Evolutionary conservation across 2,797 vertebrate genomes (phyloP), one percentile per base, ranked within the genome.

Genomic region (Diglossa cyanea): DNA sequence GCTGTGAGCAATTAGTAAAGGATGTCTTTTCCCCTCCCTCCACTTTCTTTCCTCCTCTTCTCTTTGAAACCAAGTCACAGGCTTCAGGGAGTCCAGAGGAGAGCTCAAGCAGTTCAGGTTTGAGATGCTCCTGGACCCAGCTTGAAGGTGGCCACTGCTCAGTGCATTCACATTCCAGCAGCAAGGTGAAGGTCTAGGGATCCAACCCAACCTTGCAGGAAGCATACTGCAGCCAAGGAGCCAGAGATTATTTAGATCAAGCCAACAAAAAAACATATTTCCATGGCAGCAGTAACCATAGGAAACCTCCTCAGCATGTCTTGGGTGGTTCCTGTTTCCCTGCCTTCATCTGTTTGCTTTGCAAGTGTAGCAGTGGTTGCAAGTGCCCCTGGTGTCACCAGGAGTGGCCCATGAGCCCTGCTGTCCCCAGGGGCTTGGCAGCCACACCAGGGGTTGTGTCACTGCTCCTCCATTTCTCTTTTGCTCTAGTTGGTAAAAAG

Each of bases 211-310:
- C 83, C 50, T 58, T 76, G 85, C 76, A 45, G 93, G 94, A 95
- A 95, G 80, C 28, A 9, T 40, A 16, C 42, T 86, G 76, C 63
- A 75, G 60, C 77, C 33, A 7, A 57, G 67, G 58, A 96, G 71
- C 92, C 79, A 76, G 94, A 92, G 95, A 95, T 94, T 95, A 97
- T 93, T 97, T 96, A 97, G 96, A 96, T 95, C 87, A 65, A 92
- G 90, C 95, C 95, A 96, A 96, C 91, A 93, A 96, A 95, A 96
- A 96, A 61, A 95, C 71, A 75, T 30, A 98, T 98, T 97, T 98
- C 97, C 97, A 98, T 98, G 94, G 97, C 94, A 98, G 98, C 98
- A 84, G 97, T 98, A 97, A 98, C 97, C 97, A 98, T 97, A 97
- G 97, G 97, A 98, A 97, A 97, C 97, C 95, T 97, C 94, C 94